Evolutionary conservation across 2,888 invertebrate genomes (phyloP).

Genomic region (Drosophila hamatofila): DNA sequence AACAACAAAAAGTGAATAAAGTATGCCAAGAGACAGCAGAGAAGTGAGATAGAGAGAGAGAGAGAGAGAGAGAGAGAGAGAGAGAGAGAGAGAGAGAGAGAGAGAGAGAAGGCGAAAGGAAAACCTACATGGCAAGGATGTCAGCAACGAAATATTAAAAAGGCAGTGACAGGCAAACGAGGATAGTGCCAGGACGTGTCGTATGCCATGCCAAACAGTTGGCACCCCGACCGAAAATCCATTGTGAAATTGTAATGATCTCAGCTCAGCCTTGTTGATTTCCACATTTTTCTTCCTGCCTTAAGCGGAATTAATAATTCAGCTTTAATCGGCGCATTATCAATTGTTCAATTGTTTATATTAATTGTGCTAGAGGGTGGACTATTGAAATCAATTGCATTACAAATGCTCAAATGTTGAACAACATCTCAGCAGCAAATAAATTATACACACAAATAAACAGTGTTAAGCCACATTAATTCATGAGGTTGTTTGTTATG

Average conservation of each 20-base stretch:
- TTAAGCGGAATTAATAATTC: conserved; percentile 21
- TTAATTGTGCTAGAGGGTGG: conserved; percentile 2
- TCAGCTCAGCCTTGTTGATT: neutral
- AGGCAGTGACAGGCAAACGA: conserved; percentile 53
- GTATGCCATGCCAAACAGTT: conserved; percentile 29
- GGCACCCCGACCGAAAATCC: conserved; percentile 7
- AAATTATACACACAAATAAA: conserved; percentile 40
- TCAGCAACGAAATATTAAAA: conserved; percentile 73
- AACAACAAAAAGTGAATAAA: conserved; percentile 60
- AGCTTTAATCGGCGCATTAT: conserved; percentile 37
- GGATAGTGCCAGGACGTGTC: conserved; percentile 34
- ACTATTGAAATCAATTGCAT: conserved; percentile 33
- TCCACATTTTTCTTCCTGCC: neutral
- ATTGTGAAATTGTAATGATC: conserved; percentile 11
- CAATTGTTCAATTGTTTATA: conserved; percentile 30
- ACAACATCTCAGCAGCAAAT: conserved; percentile 38
- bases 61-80: neutral
- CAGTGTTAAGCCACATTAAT: conserved; percentile 63
- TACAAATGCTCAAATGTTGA: conserved; percentile 26
- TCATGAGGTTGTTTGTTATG: conserved; percentile 71
- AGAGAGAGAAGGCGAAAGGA: neutral
- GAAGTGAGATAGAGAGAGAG: neutral
- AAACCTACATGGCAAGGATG: conserved; percentile 53
- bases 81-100: neutral
- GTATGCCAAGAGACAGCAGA: conserved; percentile 39